Base-by-base conservation (phyloP, 2,113 vertebrate genomes). In the Sisor rabdophorus region DNA sequence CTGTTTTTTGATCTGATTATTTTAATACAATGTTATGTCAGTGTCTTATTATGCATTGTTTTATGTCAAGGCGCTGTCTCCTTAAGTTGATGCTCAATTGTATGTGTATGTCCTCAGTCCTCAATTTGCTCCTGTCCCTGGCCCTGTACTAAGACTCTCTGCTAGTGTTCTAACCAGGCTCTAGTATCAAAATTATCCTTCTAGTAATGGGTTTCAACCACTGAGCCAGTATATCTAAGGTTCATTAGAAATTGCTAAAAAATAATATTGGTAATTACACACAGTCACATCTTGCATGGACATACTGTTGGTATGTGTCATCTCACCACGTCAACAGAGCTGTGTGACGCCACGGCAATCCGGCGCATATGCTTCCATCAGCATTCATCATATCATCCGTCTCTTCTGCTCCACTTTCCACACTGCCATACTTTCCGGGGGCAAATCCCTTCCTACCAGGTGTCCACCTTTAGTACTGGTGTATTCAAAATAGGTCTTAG, bases 371-470 rank as follows among this genome's bases (percentile, higher is more conserved):
- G 71, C 47, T 53, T 73, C 50, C 48, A 32, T 79, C 61, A 61
- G 69, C 77, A 48, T 59, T 77, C 71, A 55, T 53, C 58, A 15
- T 64, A 61, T 71, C 73, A 65, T 70, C 77, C 52, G 19, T 72
- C 19, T 9, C 40, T 76, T 71, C 67, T 17, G 44, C 20, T 64
- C 55, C 40, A 55, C 36, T 78, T 75, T 75, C 61, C 80, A 65
- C 22, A 5, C 24, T 50, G 17, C 20, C 70, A 61, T 28, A 56
- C 44, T 77, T 80, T 81, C 75, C 36, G n/a, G 56, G 32, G 52
- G 64, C 73, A 76, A 79, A 79, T 82, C 81, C 77, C 69, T n/a
- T 79, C 56, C n/a, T 54, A 75, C 19, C n/a, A 63, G 24, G 71
- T 69, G 63, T 80, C 79, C 69, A 12, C 3, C 22, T 68, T 77